Evolutionary conservation across 2,113 vertebrate species (phyloP), one percentile per base, ranked within the genome.

Genomic region (Callospermophilus lateralis): DNA sequence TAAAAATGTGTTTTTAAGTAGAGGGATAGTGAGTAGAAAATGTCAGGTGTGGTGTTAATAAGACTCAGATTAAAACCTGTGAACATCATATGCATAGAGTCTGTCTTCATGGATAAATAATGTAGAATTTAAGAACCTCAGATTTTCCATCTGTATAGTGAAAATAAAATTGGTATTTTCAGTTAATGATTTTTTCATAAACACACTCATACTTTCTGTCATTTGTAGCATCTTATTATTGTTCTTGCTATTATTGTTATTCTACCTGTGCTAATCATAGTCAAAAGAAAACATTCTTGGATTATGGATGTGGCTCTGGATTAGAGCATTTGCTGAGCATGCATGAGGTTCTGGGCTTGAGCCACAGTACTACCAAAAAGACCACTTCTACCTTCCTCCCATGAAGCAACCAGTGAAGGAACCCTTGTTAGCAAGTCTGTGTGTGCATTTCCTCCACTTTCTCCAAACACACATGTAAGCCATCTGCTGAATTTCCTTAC

Each of bases 51-150:
- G 39, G 70, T 19, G 20, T 61, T n/a, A 42, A 7, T 24, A 26
- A n/a, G 24, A 37, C 9, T 24, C 39, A 37, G 68, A 30, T 37
- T 53, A 34, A 68, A 86, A 85, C 58, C 26, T 12, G 28, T 22
- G 30, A 37, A 12, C 0, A 2, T 65, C 13, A 3, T 34, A 39
- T 26, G 37, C 0, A 20, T 8, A 28, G 13, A 24, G 7, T 68
- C n/a, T 83, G 8, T 28, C 48, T 87, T 77, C 11, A 12, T 77
- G 48, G 39, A 42, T 83, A 70, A 70, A 53, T 70, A 77, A 30
- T 1, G 55, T 2, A 76, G 30, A 45, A 8, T 51, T 3, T 28
- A 24, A 53, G 6, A 90, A 17, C 28, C 28, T 93, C 19, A 51
- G 13, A 13, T 8, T 76, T 73, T 22, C 12, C 13, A 28, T 86